Evolutionary conservation across 1,140 invertebrate genomes (phyloP).

Genomic region (Ladona fulva): DNA sequence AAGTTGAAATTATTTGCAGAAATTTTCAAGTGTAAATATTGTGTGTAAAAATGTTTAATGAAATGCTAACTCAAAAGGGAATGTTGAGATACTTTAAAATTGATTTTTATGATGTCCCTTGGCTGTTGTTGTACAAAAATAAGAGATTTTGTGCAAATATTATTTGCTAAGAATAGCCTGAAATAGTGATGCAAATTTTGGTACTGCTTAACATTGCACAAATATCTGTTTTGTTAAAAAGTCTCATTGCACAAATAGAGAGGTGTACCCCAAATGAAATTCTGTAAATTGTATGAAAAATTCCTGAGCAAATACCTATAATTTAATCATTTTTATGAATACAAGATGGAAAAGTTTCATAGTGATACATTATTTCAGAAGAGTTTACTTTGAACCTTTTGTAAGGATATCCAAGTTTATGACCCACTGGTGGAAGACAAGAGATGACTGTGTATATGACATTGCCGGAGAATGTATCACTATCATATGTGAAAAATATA

Average conservation of each 20-base stretch:
- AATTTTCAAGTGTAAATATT: slow-evolving; percentile 4
- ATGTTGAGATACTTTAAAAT: neutral
- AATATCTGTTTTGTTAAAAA: neutral
- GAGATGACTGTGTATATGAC: neutral
- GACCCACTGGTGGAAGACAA: neutral
- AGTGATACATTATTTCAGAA: neutral
- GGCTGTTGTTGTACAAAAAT: neutral
- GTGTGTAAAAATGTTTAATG: neutral
- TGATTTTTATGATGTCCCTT: neutral
- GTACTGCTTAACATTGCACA: neutral
- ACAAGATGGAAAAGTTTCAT: neutral
- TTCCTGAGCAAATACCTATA: neutral
- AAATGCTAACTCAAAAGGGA: neutral
- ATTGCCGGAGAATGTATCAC: neutral
- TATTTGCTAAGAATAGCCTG: neutral
- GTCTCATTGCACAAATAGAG: neutral
- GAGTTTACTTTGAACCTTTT: neutral
- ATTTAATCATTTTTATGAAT: neutral
- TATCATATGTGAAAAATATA: slow-evolving; percentile 12
- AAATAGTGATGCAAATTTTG: neutral
- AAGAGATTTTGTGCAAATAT: neutral
- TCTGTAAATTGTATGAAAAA: neutral
- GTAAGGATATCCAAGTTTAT: neutral
- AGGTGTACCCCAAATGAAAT: neutral
- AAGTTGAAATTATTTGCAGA: neutral